These are phyloP conservation scores for Trissolcus brochymenae DNA, from an alignment of 2,888 invertebrate species.

Conservation along the genomic window DNA sequence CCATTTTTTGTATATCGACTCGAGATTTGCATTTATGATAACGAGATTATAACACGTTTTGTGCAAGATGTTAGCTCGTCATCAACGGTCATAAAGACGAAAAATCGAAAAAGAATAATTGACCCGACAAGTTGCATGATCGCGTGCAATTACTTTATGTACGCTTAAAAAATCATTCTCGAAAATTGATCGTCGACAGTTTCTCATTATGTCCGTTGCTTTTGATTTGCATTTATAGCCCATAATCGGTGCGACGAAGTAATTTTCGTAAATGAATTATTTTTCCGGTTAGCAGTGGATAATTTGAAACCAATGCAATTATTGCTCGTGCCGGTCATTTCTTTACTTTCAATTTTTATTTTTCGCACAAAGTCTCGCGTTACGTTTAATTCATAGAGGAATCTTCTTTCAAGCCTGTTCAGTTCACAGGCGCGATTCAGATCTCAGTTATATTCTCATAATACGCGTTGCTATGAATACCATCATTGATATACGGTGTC, in stretches of 20 bases:
- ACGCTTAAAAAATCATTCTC: not conserved
- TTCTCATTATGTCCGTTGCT: not conserved
- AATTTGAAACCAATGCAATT: slow-evolving; percentile 33
- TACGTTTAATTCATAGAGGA: slow-evolving; percentile 36
- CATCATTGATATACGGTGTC: slow-evolving; percentile 63
- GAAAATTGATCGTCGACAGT: not conserved
- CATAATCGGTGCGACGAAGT: slow-evolving; percentile 8
- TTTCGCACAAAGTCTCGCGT: slow-evolving; percentile 10
- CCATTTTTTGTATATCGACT: too few species aligned
- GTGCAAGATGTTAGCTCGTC: too few species aligned
- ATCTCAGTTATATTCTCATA: slow-evolving; percentile 57
- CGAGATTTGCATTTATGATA: too few species aligned
- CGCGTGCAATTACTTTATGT: too few species aligned
- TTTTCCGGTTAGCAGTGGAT: slow-evolving; percentile 16
- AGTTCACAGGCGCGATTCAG: slow-evolving; percentile 35
- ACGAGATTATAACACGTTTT: too few species aligned
- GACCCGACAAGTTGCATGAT: too few species aligned
- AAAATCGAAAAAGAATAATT: too few species aligned
- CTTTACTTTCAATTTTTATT: not conserved
- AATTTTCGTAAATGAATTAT: slow-evolving; percentile 11
- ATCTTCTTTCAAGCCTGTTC: slow-evolving; percentile 32
- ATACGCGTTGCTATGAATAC: slow-evolving; percentile 60
- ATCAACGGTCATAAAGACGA: too few species aligned
- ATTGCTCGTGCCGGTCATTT: slow-evolving; percentile 3
- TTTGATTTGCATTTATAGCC: slow-evolving; percentile 11